Evolutionary conservation across 2,888 invertebrate species (phyloP), one percentile per base, ranked within the genome.

Genomic region (Agriotes lineatus): DNA sequence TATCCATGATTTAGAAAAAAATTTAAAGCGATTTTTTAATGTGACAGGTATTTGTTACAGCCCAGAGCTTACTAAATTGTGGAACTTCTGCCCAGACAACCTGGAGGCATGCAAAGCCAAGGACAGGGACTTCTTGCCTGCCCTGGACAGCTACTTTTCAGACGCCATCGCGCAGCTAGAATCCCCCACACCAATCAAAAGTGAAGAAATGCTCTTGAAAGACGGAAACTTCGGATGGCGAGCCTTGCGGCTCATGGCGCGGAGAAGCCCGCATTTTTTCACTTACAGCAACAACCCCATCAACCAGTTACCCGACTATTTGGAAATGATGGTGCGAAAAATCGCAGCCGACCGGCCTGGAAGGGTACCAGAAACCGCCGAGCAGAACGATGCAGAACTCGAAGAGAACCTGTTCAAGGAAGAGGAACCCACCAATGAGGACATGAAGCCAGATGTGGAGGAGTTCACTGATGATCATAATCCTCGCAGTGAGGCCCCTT

Each of bases 31-130:
- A n/a, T n/a, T n/a, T n/a, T n/a, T n/a, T n/a, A 30, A 30, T 25
- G 3, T 5, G 7, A 5, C 7, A 25, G 7, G 3, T 7, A 25
- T 5, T 25, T 18, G n/a, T 83, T 88, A 82, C 80, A 97, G 96
- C 80, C 87, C 91, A 59, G 96, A 97, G 78, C 84, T 99, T 59
- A 97, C 96, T 0, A 92, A 93, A 73, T 85, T 99, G 14, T 99
- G 99, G 99, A 98, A 97, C 80, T 86, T 95, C 22, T 93, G 93
- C 76, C 95, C 96, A 0, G 95, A 96, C 83, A 98, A 99, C 85
- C 87, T 97, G 71, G 93, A 94, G 74, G 96, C 97, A 0, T 98
- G 98, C 83, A 92, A 94, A 82, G 92, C 93, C 9, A 92, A 93
- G 74, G 93, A 95, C 76, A 88, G 97, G 75, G 93, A 96, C 80